phyloP scores from a whole-genome alignment of 2,797 vertebrate species.

The Darevskia mixta region DNA sequence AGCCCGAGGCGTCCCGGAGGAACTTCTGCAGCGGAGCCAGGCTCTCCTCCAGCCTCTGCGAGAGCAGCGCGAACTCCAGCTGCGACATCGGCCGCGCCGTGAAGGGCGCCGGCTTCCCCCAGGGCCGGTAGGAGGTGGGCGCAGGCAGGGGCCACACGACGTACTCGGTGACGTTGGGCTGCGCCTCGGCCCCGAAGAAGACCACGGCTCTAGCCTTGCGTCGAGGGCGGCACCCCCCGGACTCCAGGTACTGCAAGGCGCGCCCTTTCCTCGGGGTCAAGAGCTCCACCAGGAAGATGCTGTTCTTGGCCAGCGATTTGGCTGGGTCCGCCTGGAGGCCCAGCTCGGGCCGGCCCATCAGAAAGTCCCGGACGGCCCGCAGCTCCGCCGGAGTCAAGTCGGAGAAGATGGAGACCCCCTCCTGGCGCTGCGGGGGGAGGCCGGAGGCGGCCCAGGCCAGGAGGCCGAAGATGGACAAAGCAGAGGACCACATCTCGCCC shows the following conservation, averaged over 20 bases:
- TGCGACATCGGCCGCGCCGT: conserved; percentile 81
- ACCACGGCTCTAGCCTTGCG: conserved; percentile 87
- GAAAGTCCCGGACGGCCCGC: conserved; percentile 82
- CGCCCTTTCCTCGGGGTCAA: conserved; percentile 86
- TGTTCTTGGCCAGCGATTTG: conserved; percentile 77
- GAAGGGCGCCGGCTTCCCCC: conserved; percentile 74
- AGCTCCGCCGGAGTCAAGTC: conserved; percentile 87
- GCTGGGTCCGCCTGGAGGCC: conserved; percentile 65
- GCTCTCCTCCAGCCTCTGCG: conserved; percentile 58
- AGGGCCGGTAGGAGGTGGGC: conserved; percentile 77
- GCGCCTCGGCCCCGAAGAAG: conserved; percentile 84
- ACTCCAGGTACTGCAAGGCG: conserved; percentile 85
- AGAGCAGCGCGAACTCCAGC: conserved; percentile 83
- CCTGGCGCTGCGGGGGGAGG: fast-evolving
- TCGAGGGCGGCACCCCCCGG: conserved; percentile 76
- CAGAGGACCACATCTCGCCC: not conserved
- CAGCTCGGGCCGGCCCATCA: conserved; percentile 81
- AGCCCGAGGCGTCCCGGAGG: conserved; percentile 84
- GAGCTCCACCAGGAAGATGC: conserved; percentile 90
- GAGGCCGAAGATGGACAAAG: not conserved
- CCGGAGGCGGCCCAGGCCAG: fast-evolving
- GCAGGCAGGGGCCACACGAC: conserved; percentile 87
- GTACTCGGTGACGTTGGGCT: conserved; percentile 89
- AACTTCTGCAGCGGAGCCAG: conserved; percentile 78
- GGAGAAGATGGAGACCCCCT: conserved; percentile 81